Conservation (phyloP, 92 coral and sea anemone species). For the Phymanthus crucifer region DNA sequence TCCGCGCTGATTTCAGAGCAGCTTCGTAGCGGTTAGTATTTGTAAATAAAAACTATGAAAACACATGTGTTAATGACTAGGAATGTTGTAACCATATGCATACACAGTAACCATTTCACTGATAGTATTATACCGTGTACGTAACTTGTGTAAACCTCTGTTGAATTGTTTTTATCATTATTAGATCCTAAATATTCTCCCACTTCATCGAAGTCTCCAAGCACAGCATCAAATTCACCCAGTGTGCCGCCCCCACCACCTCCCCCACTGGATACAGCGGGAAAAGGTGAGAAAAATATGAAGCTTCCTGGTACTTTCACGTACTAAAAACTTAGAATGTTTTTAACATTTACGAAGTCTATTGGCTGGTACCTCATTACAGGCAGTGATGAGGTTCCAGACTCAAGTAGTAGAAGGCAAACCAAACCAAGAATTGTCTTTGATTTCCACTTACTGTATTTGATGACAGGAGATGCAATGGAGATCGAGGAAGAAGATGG, state of each 20-base stretch:
- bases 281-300: slow-evolving; percentile 44
- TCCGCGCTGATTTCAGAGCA: slow-evolving; percentile 68
- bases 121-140: too few species aligned
- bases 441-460: neutral
- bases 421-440: too few species aligned
- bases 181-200: slow-evolving; percentile 36
- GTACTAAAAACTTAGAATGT: too few species aligned
- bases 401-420: too few species aligned
- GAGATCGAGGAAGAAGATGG: slow-evolving; percentile 86
- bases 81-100: too few species aligned
- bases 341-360: too few species aligned
- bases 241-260: slow-evolving; percentile 70
- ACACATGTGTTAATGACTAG: too few species aligned
- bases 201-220: slow-evolving; percentile 34
- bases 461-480: slow-evolving; percentile 78
- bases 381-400: too few species aligned
- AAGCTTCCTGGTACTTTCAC: too few species aligned
- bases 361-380: too few species aligned
- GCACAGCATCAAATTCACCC: slow-evolving; percentile 46
- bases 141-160: neutral
- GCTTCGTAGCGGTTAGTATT: slow-evolving; percentile 63
- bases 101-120: too few species aligned
- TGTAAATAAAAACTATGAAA: neutral
- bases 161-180: neutral
- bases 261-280: slow-evolving; percentile 71